Percentiles rank a stretch among this genome's conserved stretches.
Conservation (phyloP, 1,140 invertebrate genomes). For the Eubasilissa regina region DNA sequence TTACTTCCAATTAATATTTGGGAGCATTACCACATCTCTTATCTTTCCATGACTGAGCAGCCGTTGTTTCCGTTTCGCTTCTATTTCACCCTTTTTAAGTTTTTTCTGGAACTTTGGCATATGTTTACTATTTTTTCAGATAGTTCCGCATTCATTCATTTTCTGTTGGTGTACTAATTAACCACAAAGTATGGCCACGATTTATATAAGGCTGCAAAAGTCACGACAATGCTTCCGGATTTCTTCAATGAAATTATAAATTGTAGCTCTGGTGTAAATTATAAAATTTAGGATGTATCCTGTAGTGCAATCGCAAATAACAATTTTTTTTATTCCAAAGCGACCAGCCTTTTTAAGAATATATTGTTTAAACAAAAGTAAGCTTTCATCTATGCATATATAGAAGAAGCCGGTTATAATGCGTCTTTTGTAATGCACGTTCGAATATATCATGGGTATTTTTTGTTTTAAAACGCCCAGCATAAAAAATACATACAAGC, state of each 20-base stretch:
- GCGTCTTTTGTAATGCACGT: too few species aligned
- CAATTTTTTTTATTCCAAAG: constrained; percentile 62
- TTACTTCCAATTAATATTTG: constrained; percentile 56
- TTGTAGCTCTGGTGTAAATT: constrained; percentile 63
- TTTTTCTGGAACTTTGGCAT: constrained; percentile 60
- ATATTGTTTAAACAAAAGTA: constrained; percentile 61
- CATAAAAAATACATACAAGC: too few species aligned
- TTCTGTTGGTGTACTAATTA: constrained; percentile 62
- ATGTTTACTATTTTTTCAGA: constrained; percentile 58
- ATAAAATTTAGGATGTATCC: constrained; percentile 64
- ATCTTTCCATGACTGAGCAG: constrained; percentile 60
- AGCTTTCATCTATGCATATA: too few species aligned
- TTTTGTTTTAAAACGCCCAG: too few species aligned
- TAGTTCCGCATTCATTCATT: constrained; percentile 62
- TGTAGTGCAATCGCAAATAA: constrained; percentile 61
- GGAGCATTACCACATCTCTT: constrained; percentile 60
- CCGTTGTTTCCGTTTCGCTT: constrained; percentile 50
- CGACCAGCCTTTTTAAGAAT: constrained; percentile 61
- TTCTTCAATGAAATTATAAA: constrained; percentile 42
- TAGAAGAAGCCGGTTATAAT: too few species aligned
- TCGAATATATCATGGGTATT: too few species aligned
- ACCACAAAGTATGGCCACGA: constrained; percentile 61
- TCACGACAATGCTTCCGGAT: constrained; percentile 61
- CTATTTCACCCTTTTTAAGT: constrained; percentile 59
- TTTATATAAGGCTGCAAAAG: constrained; percentile 60